A percentile compares a stretch with the other conserved stretches of the same genome.
phyloP scores from a whole-genome alignment of 2,797 vertebrate genomes.

The Notoglanidium macrostoma region DNA sequence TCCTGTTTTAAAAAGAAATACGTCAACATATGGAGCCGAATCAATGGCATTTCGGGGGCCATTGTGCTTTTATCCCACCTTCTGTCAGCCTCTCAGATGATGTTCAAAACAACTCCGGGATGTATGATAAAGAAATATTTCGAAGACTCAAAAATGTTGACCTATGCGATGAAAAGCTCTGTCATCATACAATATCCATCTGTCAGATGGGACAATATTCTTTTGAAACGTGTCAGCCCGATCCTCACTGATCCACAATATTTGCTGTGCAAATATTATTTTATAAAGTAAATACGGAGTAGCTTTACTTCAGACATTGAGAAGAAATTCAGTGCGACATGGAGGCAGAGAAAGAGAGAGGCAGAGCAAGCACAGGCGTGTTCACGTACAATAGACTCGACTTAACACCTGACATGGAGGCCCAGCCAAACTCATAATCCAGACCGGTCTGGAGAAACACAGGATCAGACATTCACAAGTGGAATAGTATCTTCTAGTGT shows the following conservation, averaged over 20 bases:
- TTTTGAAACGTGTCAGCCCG: constrained; percentile 40
- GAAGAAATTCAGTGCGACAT: not conserved
- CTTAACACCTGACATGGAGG: constrained; percentile 16
- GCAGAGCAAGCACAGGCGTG: not conserved
- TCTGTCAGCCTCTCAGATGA: not conserved
- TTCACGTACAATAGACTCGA: not conserved
- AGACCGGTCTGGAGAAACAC: constrained; percentile 2
- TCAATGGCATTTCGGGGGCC: not conserved
- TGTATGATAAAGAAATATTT: not conserved
- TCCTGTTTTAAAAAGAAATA: not conserved
- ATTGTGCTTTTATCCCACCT: not conserved
- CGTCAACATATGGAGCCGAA: not conserved
- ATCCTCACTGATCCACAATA: constrained; percentile 15
- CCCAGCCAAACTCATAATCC: not conserved
- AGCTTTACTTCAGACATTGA: not conserved
- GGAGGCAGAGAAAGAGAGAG: not conserved
- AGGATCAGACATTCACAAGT: not conserved
- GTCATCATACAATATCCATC: constrained; percentile 8
- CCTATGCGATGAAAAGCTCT: not conserved
- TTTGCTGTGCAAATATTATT: constrained; percentile 25
- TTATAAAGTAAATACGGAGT: constrained; percentile 37
- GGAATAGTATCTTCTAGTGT: not conserved
- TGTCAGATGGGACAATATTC: constrained; percentile 37
- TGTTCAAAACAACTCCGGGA: not conserved
- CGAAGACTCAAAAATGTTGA: not conserved